phyloP scores from a whole-genome alignment of 2,113 vertebrate genomes.

The Phylloscopus trochilus region DNA sequence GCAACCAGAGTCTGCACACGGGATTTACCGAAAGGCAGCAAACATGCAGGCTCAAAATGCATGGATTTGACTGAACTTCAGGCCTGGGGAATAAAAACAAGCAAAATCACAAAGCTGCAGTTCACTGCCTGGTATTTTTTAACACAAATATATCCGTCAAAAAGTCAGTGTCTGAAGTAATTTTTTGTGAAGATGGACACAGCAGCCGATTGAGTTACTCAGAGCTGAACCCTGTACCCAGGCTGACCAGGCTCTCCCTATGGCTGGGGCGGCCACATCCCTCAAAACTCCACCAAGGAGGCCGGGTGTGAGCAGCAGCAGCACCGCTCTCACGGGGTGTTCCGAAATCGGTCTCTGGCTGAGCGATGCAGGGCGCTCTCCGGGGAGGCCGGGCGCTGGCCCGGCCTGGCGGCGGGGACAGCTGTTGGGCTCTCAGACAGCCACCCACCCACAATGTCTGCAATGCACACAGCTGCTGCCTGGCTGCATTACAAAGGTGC shows the following conservation, averaged over 20 bases:
- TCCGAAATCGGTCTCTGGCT: accelerated
- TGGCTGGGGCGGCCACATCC: neutral
- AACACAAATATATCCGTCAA: neutral
- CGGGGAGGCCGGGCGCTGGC: neutral
- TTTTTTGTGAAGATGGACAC: neutral
- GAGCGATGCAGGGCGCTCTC: neutral
- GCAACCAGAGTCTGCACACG: neutral
- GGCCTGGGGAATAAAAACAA: neutral
- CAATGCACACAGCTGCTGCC: slow-evolving; percentile 69
- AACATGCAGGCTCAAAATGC: neutral
- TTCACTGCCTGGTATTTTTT: neutral
- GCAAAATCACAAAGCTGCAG: neutral
- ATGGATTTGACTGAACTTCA: neutral
- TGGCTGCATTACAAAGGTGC: slow-evolving; percentile 67
- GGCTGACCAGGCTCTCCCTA: neutral
- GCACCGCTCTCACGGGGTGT: neutral
- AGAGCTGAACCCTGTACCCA: neutral
- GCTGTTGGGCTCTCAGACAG: slow-evolving; percentile 52
- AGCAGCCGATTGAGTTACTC: neutral
- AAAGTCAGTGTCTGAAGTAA: neutral
- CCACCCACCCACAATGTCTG: slow-evolving; percentile 65
- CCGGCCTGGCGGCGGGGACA: slow-evolving; percentile 4
- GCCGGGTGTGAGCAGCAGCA: neutral
- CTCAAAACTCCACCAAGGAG: neutral
- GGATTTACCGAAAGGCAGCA: neutral